Evolutionary conservation across 2,888 invertebrate genomes (phyloP).

Genomic region (Tenthredo amoena): DNA sequence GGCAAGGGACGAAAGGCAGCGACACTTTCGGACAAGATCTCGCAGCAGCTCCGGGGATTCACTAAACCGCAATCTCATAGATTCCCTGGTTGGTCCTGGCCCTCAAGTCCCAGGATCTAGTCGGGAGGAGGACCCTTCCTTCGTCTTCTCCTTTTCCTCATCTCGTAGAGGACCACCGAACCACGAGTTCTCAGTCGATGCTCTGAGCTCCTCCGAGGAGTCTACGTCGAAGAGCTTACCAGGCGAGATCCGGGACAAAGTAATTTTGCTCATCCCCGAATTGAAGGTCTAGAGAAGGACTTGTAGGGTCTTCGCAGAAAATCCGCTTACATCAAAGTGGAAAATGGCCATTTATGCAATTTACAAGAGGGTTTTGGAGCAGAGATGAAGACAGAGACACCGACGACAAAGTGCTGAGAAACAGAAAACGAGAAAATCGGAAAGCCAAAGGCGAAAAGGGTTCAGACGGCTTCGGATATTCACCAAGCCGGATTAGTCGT

Average conservation of each 20-base stretch:
- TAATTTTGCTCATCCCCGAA: conserved; percentile 55
- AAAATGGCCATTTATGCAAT: conserved; percentile 56
- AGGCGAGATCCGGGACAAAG: conserved; percentile 52
- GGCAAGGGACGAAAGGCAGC: background rate
- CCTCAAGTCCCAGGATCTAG: conserved; percentile 27
- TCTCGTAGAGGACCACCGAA: background rate
- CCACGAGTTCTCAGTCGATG: background rate
- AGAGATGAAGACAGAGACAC: background rate
- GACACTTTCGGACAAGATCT: conserved; percentile 29
- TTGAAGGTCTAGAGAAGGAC: conserved; percentile 51
- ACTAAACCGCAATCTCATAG: conserved; percentile 43
- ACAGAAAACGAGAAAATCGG: background rate
- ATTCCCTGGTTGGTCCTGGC: background rate
- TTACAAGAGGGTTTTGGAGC: conserved; percentile 42
- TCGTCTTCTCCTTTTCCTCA: conserved; percentile 21
- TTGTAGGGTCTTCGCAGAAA: conserved; percentile 54
- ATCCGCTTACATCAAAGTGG: conserved; percentile 56
- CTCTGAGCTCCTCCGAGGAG: background rate
- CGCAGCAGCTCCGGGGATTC: background rate
- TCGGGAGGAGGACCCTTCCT: background rate
- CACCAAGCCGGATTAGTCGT: conserved; percentile 36
- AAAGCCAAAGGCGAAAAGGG: conserved; percentile 27
- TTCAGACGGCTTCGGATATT: conserved; percentile 8
- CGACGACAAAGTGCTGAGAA: background rate
- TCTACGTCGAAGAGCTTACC: conserved; percentile 52